Base-by-base conservation (phyloP, 2,797 vertebrate genomes). In the Pangasius mekongensis region DNA sequence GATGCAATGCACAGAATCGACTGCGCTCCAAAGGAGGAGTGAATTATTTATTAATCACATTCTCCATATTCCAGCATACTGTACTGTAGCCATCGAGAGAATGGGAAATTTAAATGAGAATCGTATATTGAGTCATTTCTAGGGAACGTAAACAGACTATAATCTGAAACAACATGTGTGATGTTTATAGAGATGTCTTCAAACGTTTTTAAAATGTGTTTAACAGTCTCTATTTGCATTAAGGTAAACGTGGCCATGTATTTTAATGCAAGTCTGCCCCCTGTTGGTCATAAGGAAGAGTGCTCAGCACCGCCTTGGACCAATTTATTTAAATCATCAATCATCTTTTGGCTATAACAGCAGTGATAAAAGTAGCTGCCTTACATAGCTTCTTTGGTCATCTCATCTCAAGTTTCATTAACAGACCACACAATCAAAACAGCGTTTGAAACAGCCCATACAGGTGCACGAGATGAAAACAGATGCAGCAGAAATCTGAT, bases 181-280 rank as follows among this genome's bases (percentile, higher is more conserved):
- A 64, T 64, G 9, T 36, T 14, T 14, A 47, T 10, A n/a, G 39
- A 47, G 69, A 69, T 5, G 30, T 52, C 47, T 20, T 36, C 9
- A 0, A 47, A 83, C 6, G 14, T 22, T 52, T 54, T 5, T 13
- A 20, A 22, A 43, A 52, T 47, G 14, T 4, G 14, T n/a, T 80
- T 80, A 43, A 76, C 43, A n/a, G 30, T 36, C 54, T 81, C 9
- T 24, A 39, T 77, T 56, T 66, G 71, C 58, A 62, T 49, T 10
- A 56, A 71, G 49, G 66, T 18, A 49, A 36, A 76, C 7, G 1
- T 18, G 0, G 1, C 6, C 5, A 47, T 83, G 4, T 27, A 80
- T 71, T 49, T 20, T 82, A 92, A 90, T 82, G 89, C 93, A 94
- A 94, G 93, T 92, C 94, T 96, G 95, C 94, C 96, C 94, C 94